A percentile compares a stretch with the other conserved stretches of the same genome.
Conservation (phyloP, 2,113 vertebrate species). For the Amphilophus citrinellus region DNA sequence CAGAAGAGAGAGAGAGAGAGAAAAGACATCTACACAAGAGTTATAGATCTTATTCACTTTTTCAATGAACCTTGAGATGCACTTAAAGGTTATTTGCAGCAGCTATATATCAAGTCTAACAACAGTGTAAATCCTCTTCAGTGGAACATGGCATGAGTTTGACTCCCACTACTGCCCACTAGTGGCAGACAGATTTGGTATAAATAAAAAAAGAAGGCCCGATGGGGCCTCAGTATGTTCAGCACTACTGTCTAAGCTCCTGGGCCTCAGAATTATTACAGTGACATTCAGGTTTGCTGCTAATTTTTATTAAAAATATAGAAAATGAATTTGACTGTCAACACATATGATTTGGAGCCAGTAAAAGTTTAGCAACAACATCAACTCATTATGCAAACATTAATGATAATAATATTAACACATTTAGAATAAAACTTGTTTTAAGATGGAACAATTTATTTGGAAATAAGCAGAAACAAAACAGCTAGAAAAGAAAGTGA, state of each 20-base stretch:
- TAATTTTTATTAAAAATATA: background rate
- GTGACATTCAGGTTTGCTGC: background rate
- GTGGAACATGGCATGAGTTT: background rate
- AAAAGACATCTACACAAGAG: constrained; percentile 18
- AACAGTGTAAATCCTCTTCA: constrained; percentile 21
- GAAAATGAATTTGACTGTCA: background rate
- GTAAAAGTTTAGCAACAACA: too few relatives aligned
- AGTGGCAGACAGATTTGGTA: constrained; percentile 34
- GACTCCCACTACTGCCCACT: constrained; percentile 54
- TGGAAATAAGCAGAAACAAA: background rate
- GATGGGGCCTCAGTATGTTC: background rate
- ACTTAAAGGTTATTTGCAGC: constrained; percentile 64
- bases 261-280: background rate
- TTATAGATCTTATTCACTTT: constrained; percentile 63
- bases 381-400: background rate
- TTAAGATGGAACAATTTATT: background rate
- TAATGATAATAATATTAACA: background rate
- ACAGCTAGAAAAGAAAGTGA: fast-evolving
- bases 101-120: constrained; percentile 66
- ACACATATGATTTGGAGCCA: too few relatives aligned
- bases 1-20: background rate
- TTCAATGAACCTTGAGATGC: constrained; percentile 74
- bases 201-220: background rate
- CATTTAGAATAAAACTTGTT: fast-evolving
- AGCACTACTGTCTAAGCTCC: background rate